These are phyloP conservation scores for Pluvianellus socialis DNA, from an alignment of 2,113 vertebrate species.

Conservation along the genomic window DNA sequence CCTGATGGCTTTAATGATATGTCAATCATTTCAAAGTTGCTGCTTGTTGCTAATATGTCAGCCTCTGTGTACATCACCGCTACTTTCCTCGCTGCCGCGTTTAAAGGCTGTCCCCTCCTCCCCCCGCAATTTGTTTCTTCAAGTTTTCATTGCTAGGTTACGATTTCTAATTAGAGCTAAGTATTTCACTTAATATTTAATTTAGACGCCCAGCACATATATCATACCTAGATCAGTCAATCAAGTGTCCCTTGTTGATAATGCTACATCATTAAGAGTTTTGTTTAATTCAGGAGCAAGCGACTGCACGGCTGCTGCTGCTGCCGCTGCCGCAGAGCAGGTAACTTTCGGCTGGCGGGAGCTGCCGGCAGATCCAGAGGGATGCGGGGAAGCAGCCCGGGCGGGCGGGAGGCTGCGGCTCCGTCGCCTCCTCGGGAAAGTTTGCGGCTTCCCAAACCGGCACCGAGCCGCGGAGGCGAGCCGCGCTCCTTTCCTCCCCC, in stretches of 20 bases:
- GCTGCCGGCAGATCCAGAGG: neutral
- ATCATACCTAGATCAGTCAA: constrained; percentile 70
- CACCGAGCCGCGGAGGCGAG: neutral
- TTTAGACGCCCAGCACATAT: constrained; percentile 61
- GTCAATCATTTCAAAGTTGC: constrained; percentile 62
- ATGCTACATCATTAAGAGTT: constrained; percentile 62
- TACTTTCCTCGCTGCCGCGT: neutral
- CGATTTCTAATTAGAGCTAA: constrained; percentile 62
- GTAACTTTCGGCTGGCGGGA: neutral
- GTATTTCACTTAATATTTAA: constrained; percentile 68
- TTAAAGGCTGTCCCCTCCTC: constrained; percentile 2
- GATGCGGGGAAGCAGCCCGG: neutral
- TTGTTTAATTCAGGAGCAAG: constrained; percentile 59
- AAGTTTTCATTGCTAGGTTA: constrained; percentile 56
- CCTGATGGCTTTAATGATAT: constrained; percentile 45
- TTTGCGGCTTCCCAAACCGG: neutral
- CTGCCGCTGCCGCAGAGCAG: neutral
- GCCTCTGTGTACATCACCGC: constrained; percentile 33
- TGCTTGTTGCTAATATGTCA: constrained; percentile 42
- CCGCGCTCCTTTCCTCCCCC: neutral
- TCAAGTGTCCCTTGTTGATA: constrained; percentile 69
- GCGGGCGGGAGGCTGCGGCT: neutral
- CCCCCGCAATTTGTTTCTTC: constrained; percentile 22
- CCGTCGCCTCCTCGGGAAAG: neutral
- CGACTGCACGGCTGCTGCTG: neutral